Evolutionary conservation across 2,797 vertebrate species (phyloP).

Genomic region (Brotula barbata): DNA sequence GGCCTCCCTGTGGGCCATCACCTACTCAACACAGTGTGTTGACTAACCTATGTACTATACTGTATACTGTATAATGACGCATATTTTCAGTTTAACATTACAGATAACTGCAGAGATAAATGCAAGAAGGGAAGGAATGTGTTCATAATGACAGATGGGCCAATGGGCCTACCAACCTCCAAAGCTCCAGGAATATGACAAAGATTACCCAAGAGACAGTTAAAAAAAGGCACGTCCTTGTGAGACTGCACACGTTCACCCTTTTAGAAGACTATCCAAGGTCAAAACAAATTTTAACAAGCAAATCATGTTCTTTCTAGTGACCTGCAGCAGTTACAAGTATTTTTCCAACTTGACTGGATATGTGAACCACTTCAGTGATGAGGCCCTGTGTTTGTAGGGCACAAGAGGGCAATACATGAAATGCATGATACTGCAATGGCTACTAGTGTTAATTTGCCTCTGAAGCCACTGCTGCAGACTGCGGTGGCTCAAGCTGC

Average conservation of each 20-base stretch:
- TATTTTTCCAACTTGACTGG: not conserved
- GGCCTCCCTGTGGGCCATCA: constrained; percentile 24
- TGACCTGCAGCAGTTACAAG: not conserved
- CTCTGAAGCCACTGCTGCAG: constrained; percentile 37
- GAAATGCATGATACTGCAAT: constrained; percentile 37
- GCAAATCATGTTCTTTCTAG: not conserved
- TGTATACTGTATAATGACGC: too few species aligned
- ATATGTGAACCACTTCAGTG: not conserved
- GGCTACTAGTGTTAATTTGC: constrained; percentile 45
- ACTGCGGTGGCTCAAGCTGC: constrained; percentile 34
- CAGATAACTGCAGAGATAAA: constrained; percentile 14
- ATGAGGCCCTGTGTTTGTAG: not conserved
- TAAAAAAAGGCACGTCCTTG: constrained; percentile 19
- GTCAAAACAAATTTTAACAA: constrained; percentile 3
- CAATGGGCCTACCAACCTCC: constrained; percentile 50
- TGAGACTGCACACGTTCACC: constrained; percentile 6
- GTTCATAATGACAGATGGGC: constrained; percentile 65
- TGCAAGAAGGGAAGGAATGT: constrained; percentile 35
- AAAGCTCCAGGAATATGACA: constrained; percentile 54
- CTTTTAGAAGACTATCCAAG: constrained; percentile 16
- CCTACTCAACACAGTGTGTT: constrained; percentile 29
- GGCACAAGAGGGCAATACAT: constrained; percentile 24
- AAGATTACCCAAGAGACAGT: constrained; percentile 46
- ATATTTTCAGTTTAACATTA: too few species aligned
- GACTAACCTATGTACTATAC: constrained; percentile 53